Evolutionary conservation across 2,888 invertebrate species (phyloP), one percentile per base, ranked within the genome.

Genomic region (Electrophaes corylata): DNA sequence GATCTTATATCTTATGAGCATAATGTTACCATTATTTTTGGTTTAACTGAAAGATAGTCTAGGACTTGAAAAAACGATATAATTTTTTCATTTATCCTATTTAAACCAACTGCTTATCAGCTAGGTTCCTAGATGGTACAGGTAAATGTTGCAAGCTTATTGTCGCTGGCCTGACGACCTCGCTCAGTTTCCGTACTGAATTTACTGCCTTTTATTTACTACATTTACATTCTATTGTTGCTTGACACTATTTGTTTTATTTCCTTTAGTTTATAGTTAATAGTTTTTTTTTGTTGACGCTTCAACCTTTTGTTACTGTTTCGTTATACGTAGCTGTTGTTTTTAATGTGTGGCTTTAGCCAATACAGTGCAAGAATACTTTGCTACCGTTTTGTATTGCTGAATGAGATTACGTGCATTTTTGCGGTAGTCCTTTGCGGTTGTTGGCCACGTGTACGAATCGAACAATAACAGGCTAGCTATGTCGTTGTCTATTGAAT

Each of bases 361-460:
- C 48, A 63, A 65, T 41, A 58, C 52, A 58, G 40, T 49, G 39
- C 45, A 40, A 54, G 23, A 39, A 52, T 62, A 67, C 59, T 66
- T 61, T 66, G 65, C 66, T 70, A 58, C 61, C 43, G 59, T 31
- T 26, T 20, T n/a, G 37, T 41, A 45, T 55, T 41, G 40, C 14
- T 55, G 14, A 8, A 39, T 39, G 31, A 33, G 35, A 45, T 29
- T 43, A 14, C 33, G 41, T 52, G 44, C 51, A 37, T 44, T 37
- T 43, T 60, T 31, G 65, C 50, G 40, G 55, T 58, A 49, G 57
- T 47, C 57, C 47, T 55, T 66, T 66, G 58, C 65, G 66, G 65
- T 11, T 75, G 75, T 75, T 79, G 72, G 71, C 78, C 83, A 82
- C 83, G 79, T 82, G 82, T 63, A 60, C 70, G 70, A 67, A 43